These are phyloP conservation scores for Amniataba percoides DNA, from an alignment of 2,797 vertebrate genomes.

Conservation along the genomic window DNA sequence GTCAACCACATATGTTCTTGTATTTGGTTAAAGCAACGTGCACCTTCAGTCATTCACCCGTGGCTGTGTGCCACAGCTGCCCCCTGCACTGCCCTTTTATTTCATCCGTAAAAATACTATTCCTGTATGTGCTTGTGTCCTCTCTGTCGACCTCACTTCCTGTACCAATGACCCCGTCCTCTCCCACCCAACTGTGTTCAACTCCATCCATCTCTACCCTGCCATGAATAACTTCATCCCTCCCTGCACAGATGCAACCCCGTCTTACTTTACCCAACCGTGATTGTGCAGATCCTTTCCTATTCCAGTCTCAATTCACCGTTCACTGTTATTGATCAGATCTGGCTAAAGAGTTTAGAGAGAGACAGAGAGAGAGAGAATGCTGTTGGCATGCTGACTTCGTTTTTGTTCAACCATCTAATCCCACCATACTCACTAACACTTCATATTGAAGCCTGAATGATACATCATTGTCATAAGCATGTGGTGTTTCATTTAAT, in stretches of 20 bases:
- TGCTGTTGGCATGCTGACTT: conserved; percentile 72
- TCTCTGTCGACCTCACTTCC: conserved; percentile 7
- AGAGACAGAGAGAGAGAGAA: conserved; percentile 62
- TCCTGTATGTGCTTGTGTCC: conserved; percentile 26
- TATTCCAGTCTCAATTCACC: conserved; percentile 34
- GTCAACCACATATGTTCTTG: conserved; percentile 31
- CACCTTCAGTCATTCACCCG: conserved; percentile 45
- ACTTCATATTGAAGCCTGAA: not conserved
- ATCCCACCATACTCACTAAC: not conserved
- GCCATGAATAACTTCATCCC: conserved; percentile 15
- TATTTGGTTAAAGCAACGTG: conserved; percentile 36
- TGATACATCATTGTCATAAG: conserved; percentile 1
- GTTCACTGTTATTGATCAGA: conserved; percentile 40
- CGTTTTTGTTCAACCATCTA: conserved; percentile 36
- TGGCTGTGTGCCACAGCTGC: conserved; percentile 46
- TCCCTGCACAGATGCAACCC: conserved; percentile 3
- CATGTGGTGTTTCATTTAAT: conserved; percentile 19
- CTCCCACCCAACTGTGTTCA: conserved; percentile 20
- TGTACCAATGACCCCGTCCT: conserved; percentile 41
- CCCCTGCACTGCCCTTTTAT: conserved; percentile 38
- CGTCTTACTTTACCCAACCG: conserved; percentile 23
- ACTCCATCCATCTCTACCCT: conserved; percentile 10
- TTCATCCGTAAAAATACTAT: conserved; percentile 9
- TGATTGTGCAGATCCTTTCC: conserved; percentile 23
- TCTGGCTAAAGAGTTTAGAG: conserved; percentile 38